Conservation (phyloP, 2,113 vertebrate species). For the Nicator chloris region DNA sequence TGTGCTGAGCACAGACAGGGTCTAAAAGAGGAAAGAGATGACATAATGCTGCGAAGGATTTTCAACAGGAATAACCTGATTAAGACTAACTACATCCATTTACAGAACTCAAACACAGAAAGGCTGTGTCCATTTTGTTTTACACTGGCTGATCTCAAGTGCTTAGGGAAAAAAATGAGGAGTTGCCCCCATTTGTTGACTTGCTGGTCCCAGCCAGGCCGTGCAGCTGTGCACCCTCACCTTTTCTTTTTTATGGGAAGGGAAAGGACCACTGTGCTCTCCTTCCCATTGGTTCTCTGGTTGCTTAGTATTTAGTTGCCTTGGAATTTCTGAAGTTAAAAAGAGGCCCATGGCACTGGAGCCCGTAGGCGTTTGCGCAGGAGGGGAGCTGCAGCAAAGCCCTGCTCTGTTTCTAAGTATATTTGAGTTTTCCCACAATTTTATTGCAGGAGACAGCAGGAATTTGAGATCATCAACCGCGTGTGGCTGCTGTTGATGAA, state of each 20-base stretch:
- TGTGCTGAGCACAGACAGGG: background rate
- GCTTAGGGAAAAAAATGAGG: background rate
- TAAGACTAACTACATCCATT: background rate
- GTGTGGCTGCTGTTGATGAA: slow-evolving; percentile 52
- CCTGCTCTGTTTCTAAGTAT: slow-evolving; percentile 66
- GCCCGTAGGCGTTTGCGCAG: slow-evolving; percentile 70
- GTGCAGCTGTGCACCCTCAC: background rate
- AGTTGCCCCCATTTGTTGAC: background rate
- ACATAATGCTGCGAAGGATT: background rate
- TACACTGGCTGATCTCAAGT: background rate
- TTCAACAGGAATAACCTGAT: background rate
- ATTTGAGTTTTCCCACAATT: slow-evolving; percentile 56
- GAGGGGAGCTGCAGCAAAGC: slow-evolving; percentile 69
- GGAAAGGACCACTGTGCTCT: background rate
- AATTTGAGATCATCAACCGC: slow-evolving; percentile 54
- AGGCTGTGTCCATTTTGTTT: background rate
- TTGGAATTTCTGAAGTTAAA: slow-evolving; percentile 67
- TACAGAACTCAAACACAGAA: background rate
- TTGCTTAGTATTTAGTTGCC: slow-evolving; percentile 75
- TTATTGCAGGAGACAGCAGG: slow-evolving; percentile 56
- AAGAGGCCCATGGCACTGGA: slow-evolving; percentile 35
- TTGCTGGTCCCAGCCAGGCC: background rate
- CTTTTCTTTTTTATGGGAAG: background rate
- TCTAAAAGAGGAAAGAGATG: slow-evolving; percentile 4
- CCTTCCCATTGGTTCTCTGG: slow-evolving; percentile 59